Evolutionary conservation across 2,113 vertebrate species (phyloP).

Genomic region (Columbina picui): DNA sequence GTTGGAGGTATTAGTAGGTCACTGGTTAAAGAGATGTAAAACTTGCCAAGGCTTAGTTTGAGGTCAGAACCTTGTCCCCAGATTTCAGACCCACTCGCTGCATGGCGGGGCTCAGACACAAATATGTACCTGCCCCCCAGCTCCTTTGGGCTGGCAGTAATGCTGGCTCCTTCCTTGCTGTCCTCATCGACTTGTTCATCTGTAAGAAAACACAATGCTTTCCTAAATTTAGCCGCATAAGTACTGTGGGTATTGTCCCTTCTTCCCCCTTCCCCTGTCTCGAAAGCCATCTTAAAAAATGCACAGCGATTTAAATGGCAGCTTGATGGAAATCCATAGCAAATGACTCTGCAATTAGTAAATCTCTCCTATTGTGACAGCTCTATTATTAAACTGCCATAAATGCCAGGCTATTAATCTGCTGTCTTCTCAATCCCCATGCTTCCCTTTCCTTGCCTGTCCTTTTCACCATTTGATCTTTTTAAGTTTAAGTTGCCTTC

Average conservation of each 20-base stretch:
- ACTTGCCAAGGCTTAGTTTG: background rate
- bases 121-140: background rate
- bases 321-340: slow-evolving; percentile 68
- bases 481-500: slow-evolving; percentile 1
- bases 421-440: slow-evolving; percentile 59
- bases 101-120: background rate
- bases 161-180: background rate
- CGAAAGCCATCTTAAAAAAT: slow-evolving; percentile 42
- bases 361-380: slow-evolving; percentile 76
- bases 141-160: fast-evolving
- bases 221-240: slow-evolving; percentile 44
- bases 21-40: background rate
- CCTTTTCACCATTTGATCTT: background rate
- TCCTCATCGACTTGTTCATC: background rate
- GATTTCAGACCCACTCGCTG: fast-evolving
- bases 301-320: slow-evolving; percentile 60
- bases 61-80: background rate
- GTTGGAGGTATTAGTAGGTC: background rate
- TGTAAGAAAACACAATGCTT: background rate
- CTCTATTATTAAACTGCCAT: slow-evolving; percentile 77
- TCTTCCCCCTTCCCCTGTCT: background rate
- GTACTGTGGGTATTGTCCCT: background rate
- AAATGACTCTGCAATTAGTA: slow-evolving; percentile 75
- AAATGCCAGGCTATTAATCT: slow-evolving; percentile 72
- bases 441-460: slow-evolving; percentile 17